Base-by-base conservation (phyloP, 2,888 invertebrate species). In the Lasius fuliginosus region DNA sequence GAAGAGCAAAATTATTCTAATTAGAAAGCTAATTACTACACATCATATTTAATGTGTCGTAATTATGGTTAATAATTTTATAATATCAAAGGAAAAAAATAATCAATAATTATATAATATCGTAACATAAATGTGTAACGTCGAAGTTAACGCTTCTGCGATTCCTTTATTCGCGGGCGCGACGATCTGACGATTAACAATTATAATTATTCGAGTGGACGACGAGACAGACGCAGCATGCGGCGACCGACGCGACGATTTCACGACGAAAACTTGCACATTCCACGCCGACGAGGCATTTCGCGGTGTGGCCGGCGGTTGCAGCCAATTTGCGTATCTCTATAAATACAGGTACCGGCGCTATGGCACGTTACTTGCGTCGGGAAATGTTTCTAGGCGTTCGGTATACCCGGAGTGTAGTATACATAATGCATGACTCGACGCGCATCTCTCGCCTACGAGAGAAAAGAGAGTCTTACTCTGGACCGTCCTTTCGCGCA, bases 291-390 rank as follows among this genome's bases (percentile, higher is more conserved):
- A 53, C 79, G 81, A 83, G 71, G 65, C 74, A 84, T 83, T 49
- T 76, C 76, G 84, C 85, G 89, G 68, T 42, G 71, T 40, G 56
- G 71, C 49, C 82, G 73, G 82, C 71, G 86, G 89, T 87, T 89
- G 90, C 87, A 87, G 84, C 89, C 90, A 90, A 90, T 90, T 90
- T 90, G 90, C 90, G 90, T 90, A 90, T 86, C 90, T 89, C 90
- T 90, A 90, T 90, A 90, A 90, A 90, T 89, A 90, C 90, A 84
- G 86, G 90, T 89, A 90, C 90, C 86, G 86, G 83, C 86, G 69
- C 75, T 83, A 62, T 81, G 81, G 75, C 64, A 62, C 82, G 86
- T 56, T 73, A 68, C 84, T 85, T 85, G 86, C 74, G 85, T 85
- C 84, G 77, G 86, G 82, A 88, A 90, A 90, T 85, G 87, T 90